Conservation (phyloP, 2,797 vertebrate species). For the Hozukius guyotensis region DNA sequence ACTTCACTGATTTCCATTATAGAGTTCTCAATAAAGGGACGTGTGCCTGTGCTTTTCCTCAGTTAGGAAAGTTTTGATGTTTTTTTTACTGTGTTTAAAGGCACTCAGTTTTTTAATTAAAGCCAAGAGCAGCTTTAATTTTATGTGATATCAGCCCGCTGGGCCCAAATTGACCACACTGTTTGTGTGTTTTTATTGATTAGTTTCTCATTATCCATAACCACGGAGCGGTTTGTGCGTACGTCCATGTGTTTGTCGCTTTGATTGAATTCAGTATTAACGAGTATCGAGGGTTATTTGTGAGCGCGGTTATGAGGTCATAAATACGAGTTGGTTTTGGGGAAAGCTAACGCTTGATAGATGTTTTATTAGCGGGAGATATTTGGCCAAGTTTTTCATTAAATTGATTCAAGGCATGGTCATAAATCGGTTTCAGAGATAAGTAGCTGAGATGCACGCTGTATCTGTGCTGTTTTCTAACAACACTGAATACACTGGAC, state of each 20-base stretch:
- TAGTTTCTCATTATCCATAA: background rate
- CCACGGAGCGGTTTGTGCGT: constrained; percentile 8
- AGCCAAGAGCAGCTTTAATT: background rate
- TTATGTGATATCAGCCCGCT: background rate
- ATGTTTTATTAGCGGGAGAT: constrained; percentile 25
- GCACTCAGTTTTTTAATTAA: background rate
- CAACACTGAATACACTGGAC: background rate
- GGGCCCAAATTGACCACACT: background rate
- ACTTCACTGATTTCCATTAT: background rate
- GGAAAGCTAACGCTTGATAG: constrained; percentile 10
- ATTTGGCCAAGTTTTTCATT: constrained; percentile 12
- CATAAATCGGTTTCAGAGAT: constrained; percentile 3
- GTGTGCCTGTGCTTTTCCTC: background rate
- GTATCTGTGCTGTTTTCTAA: background rate
- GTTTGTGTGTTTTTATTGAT: constrained; percentile 16
- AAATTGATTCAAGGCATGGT: constrained; percentile 17
- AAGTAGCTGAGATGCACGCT: background rate
- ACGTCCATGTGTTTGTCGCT: constrained; percentile 12
- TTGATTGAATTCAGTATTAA: constrained; percentile 10
- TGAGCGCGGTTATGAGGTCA: constrained; percentile 22
- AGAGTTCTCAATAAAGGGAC: background rate
- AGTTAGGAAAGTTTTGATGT: background rate
- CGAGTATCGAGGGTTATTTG: constrained; percentile 27
- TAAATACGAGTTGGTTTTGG: constrained; percentile 32
- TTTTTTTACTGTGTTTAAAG: background rate